Percentiles rank a stretch among this genome's conserved stretches.
These are phyloP conservation scores for Brachionus plicatilis DNA, from an alignment of 1,140 invertebrate genomes.

Conservation along the genomic window DNA sequence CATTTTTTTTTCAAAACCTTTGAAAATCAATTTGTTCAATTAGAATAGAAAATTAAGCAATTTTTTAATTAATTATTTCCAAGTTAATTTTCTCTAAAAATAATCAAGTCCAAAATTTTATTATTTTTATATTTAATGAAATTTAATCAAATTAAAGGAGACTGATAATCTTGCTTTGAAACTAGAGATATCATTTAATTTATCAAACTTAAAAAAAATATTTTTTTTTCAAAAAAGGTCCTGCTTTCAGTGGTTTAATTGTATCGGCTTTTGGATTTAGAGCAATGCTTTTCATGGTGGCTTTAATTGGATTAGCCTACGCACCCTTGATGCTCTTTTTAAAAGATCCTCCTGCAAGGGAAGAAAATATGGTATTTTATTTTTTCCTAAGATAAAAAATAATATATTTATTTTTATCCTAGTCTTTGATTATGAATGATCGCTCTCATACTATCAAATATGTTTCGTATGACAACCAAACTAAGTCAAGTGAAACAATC, in stretches of 20 bases:
- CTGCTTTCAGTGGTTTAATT: slow-evolving; percentile 13
- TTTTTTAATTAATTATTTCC: too few species aligned
- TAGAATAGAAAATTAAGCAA: too few species aligned
- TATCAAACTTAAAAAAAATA: too few species aligned
- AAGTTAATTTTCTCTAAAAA: too few species aligned
- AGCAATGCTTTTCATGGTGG: slow-evolving; percentile 3
- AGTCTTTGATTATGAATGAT: slow-evolving; percentile 40
- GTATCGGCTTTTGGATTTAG: slow-evolving; percentile 23
- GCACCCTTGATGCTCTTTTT: slow-evolving; percentile 36
- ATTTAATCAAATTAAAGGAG: too few species aligned
- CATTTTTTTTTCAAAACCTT: too few species aligned
- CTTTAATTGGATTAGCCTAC: slow-evolving; percentile 5
- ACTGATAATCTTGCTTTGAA: too few species aligned
- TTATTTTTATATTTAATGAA: too few species aligned
- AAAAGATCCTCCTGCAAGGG: slow-evolving; percentile 32
- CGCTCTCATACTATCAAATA: slow-evolving; percentile 25
- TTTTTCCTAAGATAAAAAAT: not conserved
- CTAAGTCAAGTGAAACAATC: slow-evolving; percentile 2
- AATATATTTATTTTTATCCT: not conserved
- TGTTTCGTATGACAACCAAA: slow-evolving; percentile 19
- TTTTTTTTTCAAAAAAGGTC: not conserved
- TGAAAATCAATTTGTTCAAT: too few species aligned
- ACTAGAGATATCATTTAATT: too few species aligned
- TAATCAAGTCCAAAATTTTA: too few species aligned
- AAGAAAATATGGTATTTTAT: slow-evolving; percentile 29